These are phyloP conservation scores for Cosmia trapezina DNA, from an alignment of 2,888 invertebrate genomes.

Conservation along the genomic window DNA sequence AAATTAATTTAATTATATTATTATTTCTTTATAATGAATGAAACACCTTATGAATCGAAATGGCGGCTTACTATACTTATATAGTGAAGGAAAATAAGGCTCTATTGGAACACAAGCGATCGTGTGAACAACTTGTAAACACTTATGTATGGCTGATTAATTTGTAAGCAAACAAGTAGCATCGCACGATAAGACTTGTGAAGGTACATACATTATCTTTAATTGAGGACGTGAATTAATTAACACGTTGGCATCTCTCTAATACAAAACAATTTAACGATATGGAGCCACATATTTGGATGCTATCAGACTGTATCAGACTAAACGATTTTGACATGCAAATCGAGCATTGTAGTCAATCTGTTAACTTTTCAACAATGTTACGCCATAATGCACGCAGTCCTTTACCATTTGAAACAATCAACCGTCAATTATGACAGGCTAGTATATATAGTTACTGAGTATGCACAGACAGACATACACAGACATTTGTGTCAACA, in stretches of 20 bases:
- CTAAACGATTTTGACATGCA: slow-evolving; percentile 49
- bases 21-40: slow-evolving; percentile 36
- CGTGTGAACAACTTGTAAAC: slow-evolving; percentile 18
- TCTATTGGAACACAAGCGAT: slow-evolving; percentile 25
- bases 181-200: slow-evolving; percentile 33
- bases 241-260: slow-evolving; percentile 18
- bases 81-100: slow-evolving; percentile 23
- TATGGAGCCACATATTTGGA: slow-evolving; percentile 26
- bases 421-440: slow-evolving; percentile 60
- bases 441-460: slow-evolving; percentile 45
- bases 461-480: slow-evolving; percentile 51
- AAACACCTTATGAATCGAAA: slow-evolving; percentile 12
- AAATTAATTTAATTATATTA: slow-evolving; percentile 25
- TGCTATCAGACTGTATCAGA: slow-evolving; percentile 18
- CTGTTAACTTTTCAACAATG: slow-evolving; percentile 23
- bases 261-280: slow-evolving; percentile 14
- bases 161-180: slow-evolving; percentile 49
- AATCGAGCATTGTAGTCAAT: slow-evolving; percentile 53
- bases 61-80: background rate
- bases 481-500: slow-evolving; percentile 71
- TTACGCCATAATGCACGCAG: slow-evolving; percentile 33
- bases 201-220: slow-evolving; percentile 38
- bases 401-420: slow-evolving; percentile 52
- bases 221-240: slow-evolving; percentile 54
- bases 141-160: slow-evolving; percentile 23